Conservation (phyloP, 2,113 vertebrate genomes). For the Aegithalos caudatus region DNA sequence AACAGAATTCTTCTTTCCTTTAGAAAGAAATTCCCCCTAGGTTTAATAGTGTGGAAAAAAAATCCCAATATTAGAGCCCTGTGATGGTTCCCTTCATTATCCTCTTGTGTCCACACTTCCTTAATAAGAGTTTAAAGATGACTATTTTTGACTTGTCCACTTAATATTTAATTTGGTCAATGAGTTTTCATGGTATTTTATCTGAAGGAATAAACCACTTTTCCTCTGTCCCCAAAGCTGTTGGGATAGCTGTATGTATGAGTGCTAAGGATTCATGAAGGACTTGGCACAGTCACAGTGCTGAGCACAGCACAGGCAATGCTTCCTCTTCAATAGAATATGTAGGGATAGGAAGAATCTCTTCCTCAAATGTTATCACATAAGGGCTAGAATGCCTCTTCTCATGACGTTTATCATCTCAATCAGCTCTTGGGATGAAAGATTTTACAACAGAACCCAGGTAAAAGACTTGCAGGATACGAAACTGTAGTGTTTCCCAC, state of each 20-base stretch:
- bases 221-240: not conserved
- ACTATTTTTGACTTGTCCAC: not conserved
- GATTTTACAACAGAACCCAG: not conserved
- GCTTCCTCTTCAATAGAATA: not conserved
- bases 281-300: not conserved
- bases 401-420: not conserved
- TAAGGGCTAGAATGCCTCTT: not conserved
- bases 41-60: conserved; percentile 43
- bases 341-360: not conserved
- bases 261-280: not conserved
- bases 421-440: not conserved
- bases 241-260: not conserved
- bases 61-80: not conserved
- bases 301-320: not conserved
- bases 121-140: not conserved
- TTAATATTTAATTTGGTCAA: not conserved
- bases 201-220: not conserved
- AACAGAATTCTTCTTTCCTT: conserved; percentile 72
- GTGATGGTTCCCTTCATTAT: not conserved
- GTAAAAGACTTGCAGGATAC: not conserved
- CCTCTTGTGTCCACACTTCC: not conserved
- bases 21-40: conserved; percentile 67
- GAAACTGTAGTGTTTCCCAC: not conserved
- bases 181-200: not conserved
- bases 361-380: not conserved